These are phyloP conservation scores for Eupithecia vulgata DNA, from an alignment of 2,888 invertebrate genomes.

Conservation along the genomic window DNA sequence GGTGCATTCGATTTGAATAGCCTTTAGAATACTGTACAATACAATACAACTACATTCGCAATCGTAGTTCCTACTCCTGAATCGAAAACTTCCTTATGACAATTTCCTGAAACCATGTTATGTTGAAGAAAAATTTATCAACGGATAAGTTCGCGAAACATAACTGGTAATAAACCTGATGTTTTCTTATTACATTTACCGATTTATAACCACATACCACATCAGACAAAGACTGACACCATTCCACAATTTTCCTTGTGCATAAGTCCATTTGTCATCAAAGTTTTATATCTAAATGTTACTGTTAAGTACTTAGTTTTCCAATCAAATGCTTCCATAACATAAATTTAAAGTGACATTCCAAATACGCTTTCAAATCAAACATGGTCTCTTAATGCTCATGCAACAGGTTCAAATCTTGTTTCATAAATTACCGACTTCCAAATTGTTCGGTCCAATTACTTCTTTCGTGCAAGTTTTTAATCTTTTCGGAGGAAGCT, in stretches of 20 bases:
- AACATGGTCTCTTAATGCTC: constrained; percentile 36
- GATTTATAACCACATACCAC: background rate
- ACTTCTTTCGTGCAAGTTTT: constrained; percentile 60
- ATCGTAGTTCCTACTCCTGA: background rate
- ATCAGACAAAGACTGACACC: background rate
- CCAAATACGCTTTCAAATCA: constrained; percentile 41
- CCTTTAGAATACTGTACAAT: background rate
- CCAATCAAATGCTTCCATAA: constrained; percentile 21
- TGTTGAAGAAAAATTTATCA: background rate
- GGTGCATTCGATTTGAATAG: constrained; percentile 1
- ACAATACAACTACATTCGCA: background rate
- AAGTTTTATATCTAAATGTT: background rate
- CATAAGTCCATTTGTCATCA: background rate
- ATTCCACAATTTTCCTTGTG: background rate
- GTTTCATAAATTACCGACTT: constrained; percentile 62
- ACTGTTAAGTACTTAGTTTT: constrained; percentile 2
- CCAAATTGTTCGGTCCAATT: constrained; percentile 62
- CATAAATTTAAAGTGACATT: constrained; percentile 30
- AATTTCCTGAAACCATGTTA: background rate
- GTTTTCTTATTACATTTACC: background rate
- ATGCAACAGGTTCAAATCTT: constrained; percentile 51
- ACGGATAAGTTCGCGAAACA: background rate
- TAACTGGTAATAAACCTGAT: background rate
- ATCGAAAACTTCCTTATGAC: background rate
- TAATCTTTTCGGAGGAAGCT: constrained; percentile 68